These are phyloP conservation scores for Megaptera novaeangliae DNA, from an alignment of 2,113 vertebrate genomes.

Conservation along the genomic window DNA sequence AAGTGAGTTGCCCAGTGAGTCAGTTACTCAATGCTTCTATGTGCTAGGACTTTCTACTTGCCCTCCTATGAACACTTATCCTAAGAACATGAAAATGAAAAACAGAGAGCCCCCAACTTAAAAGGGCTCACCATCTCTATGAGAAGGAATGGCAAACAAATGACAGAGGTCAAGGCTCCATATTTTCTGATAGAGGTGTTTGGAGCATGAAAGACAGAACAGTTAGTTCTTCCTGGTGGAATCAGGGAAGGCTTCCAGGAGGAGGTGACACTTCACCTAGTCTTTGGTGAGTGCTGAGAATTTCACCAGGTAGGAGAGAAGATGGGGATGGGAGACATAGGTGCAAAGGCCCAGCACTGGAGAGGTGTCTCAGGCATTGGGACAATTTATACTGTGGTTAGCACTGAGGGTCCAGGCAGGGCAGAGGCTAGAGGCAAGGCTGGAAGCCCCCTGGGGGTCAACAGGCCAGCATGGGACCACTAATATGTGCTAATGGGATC, in stretches of 20 bases:
- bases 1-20: neutral
- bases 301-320: neutral
- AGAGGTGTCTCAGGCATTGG: neutral
- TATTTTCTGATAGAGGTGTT: neutral
- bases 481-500: neutral
- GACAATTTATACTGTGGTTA: neutral
- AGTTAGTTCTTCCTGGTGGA: neutral
- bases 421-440: neutral
- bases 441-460: neutral
- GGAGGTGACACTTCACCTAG: neutral
- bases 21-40: neutral
- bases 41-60: neutral
- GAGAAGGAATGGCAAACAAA: neutral
- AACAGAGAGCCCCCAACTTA: neutral
- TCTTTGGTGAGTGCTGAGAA: neutral
- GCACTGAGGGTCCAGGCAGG: neutral
- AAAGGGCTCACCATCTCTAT: neutral
- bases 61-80: neutral
- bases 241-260: neutral
- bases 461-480: neutral
- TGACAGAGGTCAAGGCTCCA: accelerated
- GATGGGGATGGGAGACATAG: neutral
- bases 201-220: neutral
- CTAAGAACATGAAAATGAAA: neutral
- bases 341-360: neutral